Evolutionary conservation across 2,113 vertebrate species (phyloP).

Genomic region (Etheostoma spectabile): DNA sequence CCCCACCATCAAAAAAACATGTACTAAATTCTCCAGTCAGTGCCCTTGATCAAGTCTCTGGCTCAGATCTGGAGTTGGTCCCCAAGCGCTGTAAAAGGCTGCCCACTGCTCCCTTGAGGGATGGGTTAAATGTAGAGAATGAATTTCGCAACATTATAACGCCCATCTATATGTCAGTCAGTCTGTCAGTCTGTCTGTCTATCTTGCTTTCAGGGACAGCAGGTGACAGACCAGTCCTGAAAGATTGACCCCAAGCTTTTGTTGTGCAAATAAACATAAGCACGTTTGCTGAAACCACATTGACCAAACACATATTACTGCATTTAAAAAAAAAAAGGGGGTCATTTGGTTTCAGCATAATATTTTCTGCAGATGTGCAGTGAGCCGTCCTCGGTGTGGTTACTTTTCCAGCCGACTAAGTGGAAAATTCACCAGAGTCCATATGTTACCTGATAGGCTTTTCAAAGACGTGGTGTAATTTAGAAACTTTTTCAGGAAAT

Average conservation of each 20-base stretch:
- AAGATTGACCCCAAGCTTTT: background rate
- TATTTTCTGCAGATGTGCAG: constrained; percentile 64
- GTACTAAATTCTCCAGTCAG: too few relatives aligned
- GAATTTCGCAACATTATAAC: too few relatives aligned
- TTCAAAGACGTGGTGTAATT: constrained; percentile 33
- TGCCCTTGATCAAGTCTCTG: too few relatives aligned
- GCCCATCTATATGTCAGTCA: too few relatives aligned
- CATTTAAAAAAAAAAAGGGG: background rate
- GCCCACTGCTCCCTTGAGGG: too few relatives aligned
- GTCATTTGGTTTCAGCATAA: constrained; percentile 5
- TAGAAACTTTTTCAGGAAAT: constrained; percentile 45
- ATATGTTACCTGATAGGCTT: constrained; percentile 50
- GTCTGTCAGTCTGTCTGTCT: too few relatives aligned
- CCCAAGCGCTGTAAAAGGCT: too few relatives aligned
- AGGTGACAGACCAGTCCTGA: background rate
- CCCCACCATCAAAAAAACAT: too few relatives aligned
- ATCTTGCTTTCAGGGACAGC: background rate
- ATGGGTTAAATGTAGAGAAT: too few relatives aligned
- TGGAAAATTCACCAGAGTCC: constrained; percentile 65
- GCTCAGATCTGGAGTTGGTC: too few relatives aligned
- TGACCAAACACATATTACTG: background rate
- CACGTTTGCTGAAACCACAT: background rate
- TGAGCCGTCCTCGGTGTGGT: constrained; percentile 18
- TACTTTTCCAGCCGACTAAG: constrained; percentile 58
- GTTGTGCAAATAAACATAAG: background rate